Conservation (phyloP, 2,797 vertebrate species). For the Myripristis murdjan region DNA sequence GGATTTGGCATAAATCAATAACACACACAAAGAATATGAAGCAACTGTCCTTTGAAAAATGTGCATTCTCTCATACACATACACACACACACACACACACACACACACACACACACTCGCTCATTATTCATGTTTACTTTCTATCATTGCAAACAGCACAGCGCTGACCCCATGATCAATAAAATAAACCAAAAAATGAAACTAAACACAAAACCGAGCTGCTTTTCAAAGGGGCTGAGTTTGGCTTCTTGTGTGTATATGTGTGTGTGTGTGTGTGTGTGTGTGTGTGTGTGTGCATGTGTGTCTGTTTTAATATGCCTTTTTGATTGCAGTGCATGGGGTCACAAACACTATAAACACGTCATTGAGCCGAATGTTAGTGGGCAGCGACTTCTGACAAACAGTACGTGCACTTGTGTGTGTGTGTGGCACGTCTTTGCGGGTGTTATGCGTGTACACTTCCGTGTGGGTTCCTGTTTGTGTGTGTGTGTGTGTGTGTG, state of each 20-base stretch:
- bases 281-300: slow-evolving; percentile 6
- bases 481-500: background rate
- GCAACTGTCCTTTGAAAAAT: background rate
- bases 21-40: background rate
- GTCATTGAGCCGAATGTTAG: slow-evolving; percentile 32
- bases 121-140: slow-evolving; percentile 52
- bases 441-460: slow-evolving; percentile 35
- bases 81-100: slow-evolving; percentile 23
- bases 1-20: slow-evolving; percentile 13
- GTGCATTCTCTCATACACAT: slow-evolving; percentile 9
- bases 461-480: slow-evolving; percentile 27
- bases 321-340: slow-evolving; percentile 24
- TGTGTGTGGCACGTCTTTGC: slow-evolving; percentile 6
- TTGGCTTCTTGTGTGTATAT: slow-evolving; percentile 9
- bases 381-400: slow-evolving; percentile 47
- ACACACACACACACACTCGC: slow-evolving; percentile 1
- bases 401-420: slow-evolving; percentile 28
- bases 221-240: slow-evolving; percentile 22
- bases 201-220: slow-evolving; percentile 16
- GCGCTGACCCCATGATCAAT: slow-evolving; percentile 27
- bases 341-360: slow-evolving; percentile 63
- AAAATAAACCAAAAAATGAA: slow-evolving; percentile 42
- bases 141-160: background rate
- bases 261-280: slow-evolving; percentile 11
- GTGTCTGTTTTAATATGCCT: slow-evolving; percentile 40